Conservation (phyloP, 2,113 vertebrate species). For the Micronisus gabar region DNA sequence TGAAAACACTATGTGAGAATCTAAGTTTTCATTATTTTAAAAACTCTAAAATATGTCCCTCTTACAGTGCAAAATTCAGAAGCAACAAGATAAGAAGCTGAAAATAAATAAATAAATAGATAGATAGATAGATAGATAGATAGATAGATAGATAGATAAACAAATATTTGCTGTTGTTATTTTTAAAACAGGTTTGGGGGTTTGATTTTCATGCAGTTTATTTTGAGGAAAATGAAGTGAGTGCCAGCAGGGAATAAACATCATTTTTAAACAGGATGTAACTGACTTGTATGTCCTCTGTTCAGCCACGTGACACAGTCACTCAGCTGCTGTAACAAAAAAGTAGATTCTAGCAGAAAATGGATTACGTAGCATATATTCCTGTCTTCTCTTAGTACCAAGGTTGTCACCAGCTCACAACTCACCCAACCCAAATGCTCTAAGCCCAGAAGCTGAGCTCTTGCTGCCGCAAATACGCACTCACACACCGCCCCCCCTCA, state of each 20-base stretch:
- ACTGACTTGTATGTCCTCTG: background rate
- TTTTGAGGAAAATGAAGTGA: background rate
- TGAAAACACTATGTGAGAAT: background rate
- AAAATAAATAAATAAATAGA: background rate
- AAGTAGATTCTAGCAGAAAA: background rate
- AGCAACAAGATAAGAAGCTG: background rate
- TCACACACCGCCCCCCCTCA: fast-evolving
- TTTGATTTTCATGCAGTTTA: background rate
- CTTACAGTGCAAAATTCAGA: background rate
- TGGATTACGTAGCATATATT: background rate
- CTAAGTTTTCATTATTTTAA: background rate
- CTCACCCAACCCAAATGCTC: background rate
- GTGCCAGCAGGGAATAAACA: background rate
- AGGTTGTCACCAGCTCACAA: background rate
- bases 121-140: background rate
- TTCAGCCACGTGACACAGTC: background rate
- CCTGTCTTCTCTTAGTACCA: background rate
- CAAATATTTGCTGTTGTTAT: background rate
- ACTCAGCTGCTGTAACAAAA: background rate
- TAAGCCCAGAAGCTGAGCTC: background rate
- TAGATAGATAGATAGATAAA: background rate
- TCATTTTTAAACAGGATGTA: background rate
- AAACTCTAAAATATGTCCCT: background rate
- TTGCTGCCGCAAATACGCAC: background rate
- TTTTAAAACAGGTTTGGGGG: background rate